Percentiles rank a stretch among this genome's conserved stretches.
Conservation (phyloP, 2,113 vertebrate genomes). For the Oreochromis aureus region DNA sequence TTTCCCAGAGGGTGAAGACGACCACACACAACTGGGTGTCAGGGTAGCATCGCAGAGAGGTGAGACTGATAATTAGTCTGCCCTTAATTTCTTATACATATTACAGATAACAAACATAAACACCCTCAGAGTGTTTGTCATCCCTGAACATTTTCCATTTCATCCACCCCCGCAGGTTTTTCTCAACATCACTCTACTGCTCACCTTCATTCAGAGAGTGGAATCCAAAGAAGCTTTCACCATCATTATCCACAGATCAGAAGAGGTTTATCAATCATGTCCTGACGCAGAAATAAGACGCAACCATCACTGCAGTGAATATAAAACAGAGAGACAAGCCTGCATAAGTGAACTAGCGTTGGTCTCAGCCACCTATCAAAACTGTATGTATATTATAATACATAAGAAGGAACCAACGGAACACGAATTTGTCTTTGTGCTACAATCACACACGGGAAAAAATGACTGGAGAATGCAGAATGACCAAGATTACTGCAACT, state of each 20-base stretch:
- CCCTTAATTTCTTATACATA: not conserved
- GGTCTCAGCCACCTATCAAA: not conserved
- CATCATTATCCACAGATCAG: not conserved
- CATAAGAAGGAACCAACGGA: not conserved
- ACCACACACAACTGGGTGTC: slow-evolving; percentile 95
- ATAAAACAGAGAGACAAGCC: not conserved
- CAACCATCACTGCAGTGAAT: not conserved
- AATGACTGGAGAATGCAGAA: not conserved
- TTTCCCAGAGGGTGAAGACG: slow-evolving; percentile 88
- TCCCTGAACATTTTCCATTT: not conserved
- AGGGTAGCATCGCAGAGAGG: slow-evolving; percentile 70
- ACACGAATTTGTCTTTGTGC: not conserved
- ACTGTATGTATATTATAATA: not conserved
- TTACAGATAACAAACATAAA: not conserved
- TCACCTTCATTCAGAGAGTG: not conserved
- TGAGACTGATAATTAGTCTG: not conserved
- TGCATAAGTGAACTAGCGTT: not conserved
- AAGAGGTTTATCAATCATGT: not conserved
- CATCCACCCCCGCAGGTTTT: not conserved
- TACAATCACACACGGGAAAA: not conserved
- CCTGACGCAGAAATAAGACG: fast-evolving
- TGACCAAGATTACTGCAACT: not conserved
- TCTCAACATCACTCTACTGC: not conserved
- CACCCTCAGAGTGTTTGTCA: not conserved
- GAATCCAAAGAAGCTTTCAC: not conserved